A percentile compares a stretch with the other conserved stretches of the same genome.
Conservation (phyloP, 1,140 invertebrate species). For the Zaprionus africanus region DNA sequence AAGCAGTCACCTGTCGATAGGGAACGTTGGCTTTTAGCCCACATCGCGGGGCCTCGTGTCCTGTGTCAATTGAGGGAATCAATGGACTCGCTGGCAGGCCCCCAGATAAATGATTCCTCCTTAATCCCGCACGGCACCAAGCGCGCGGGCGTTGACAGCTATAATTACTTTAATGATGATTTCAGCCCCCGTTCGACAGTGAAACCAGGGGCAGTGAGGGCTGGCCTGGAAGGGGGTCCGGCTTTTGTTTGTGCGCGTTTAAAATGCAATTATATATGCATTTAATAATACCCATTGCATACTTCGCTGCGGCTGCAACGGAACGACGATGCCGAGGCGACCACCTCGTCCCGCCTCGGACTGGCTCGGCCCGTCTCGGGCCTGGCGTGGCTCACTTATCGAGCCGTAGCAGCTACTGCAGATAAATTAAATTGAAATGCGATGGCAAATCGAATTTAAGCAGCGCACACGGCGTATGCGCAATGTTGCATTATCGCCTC, state of each 20-base stretch:
- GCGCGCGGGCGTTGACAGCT: constrained; percentile 50
- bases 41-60: not conserved
- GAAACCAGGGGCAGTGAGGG: not conserved
- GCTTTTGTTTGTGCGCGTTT: constrained; percentile 65
- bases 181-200: constrained; percentile 39
- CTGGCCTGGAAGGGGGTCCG: not conserved
- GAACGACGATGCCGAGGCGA: not conserved
- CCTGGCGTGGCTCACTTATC: constrained; percentile 41
- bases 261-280: constrained; percentile 70
- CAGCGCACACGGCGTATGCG: constrained; percentile 35
- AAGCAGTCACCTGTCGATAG: too few relatives aligned
- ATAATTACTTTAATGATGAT: constrained; percentile 75
- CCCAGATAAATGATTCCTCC: constrained; percentile 30
- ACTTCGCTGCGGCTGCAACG: constrained; percentile 31
- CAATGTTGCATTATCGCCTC: constrained; percentile 29
- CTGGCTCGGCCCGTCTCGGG: too few relatives aligned
- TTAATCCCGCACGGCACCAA: constrained; percentile 7
- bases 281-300: constrained; percentile 55
- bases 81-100: not conserved
- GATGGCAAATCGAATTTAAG: constrained; percentile 72
- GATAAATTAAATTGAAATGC: constrained; percentile 74
- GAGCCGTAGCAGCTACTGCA: constrained; percentile 35
- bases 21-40: constrained; percentile 10
- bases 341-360: not conserved
- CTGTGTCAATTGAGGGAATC: constrained; percentile 10